Conservation (phyloP, 1,140 invertebrate genomes). For the Arctopsyche grandis region DNA sequence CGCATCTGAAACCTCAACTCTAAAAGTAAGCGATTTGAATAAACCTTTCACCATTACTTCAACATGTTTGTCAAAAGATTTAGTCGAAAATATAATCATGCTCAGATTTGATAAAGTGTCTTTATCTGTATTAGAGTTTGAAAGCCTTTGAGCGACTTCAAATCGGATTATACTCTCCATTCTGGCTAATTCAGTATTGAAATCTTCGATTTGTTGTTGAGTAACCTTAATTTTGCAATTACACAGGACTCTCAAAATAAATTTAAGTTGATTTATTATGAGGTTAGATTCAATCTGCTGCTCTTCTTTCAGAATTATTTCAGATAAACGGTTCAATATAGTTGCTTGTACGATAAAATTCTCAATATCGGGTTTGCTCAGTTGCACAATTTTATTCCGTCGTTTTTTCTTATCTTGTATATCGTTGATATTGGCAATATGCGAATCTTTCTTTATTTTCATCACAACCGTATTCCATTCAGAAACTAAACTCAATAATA, state of each 20-base stretch:
- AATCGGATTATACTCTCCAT: slow-evolving; percentile 5
- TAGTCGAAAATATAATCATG: neutral
- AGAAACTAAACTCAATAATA: neutral
- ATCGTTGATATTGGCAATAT: neutral
- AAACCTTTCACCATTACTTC: neutral
- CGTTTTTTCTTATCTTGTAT: neutral
- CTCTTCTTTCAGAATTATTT: slow-evolving; percentile 55
- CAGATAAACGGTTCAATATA: slow-evolving; percentile 57
- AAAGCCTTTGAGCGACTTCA: neutral
- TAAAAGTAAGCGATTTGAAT: neutral
- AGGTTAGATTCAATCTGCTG: neutral
- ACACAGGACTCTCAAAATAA: slow-evolving; percentile 56
- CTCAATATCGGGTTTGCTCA: slow-evolving; percentile 48
- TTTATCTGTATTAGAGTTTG: neutral
- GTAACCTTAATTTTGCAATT: slow-evolving; percentile 58
- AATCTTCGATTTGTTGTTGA: slow-evolving; percentile 59
- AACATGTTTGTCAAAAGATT: slow-evolving; percentile 19
- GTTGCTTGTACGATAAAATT: slow-evolving; percentile 57
- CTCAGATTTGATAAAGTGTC: neutral
- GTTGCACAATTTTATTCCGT: slow-evolving; percentile 25
- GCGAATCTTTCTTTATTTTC: neutral
- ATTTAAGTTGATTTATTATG: slow-evolving; percentile 47
- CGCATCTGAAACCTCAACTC: slow-evolving; percentile 64
- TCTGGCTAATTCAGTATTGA: slow-evolving; percentile 59
- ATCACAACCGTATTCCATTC: slow-evolving; percentile 52